A percentile compares a stretch with the other conserved stretches of the same genome.
Conservation (phyloP, 2,797 vertebrate species). For the Poecilia velifera region DNA sequence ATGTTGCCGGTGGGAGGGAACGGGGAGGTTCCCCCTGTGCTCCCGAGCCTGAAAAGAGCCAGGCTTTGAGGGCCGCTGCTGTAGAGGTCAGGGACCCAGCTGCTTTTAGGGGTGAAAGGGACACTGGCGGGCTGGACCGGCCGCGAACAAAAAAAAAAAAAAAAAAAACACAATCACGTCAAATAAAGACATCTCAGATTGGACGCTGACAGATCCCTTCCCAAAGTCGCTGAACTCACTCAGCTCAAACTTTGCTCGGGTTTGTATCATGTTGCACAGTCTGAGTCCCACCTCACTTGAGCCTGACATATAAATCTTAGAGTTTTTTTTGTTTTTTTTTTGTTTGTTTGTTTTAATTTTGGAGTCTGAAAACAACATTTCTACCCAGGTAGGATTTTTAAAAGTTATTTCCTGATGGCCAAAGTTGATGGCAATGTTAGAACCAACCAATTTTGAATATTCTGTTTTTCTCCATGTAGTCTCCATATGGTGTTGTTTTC, state of each 20-base stretch:
- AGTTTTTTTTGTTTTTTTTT: background rate
- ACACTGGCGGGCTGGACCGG: constrained; percentile 92
- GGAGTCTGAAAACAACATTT: constrained; percentile 74
- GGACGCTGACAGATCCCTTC: constrained; percentile 77
- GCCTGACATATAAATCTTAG: constrained; percentile 42
- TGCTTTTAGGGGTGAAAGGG: constrained; percentile 92
- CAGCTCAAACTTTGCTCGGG: constrained; percentile 73
- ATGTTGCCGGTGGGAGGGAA: constrained; percentile 95
- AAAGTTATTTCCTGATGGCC: constrained; percentile 51
- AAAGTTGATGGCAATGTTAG: constrained; percentile 17
- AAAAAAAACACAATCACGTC: constrained; percentile 67
- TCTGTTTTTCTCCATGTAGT: background rate
- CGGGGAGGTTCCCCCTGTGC: constrained; percentile 85
- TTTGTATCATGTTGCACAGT: constrained; percentile 76
- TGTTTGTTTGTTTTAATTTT: constrained; percentile 27
- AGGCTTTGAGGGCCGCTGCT: constrained; percentile 87
- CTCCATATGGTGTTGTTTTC: constrained; percentile 3
- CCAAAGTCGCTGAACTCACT: constrained; percentile 81
- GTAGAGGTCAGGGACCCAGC: constrained; percentile 96
- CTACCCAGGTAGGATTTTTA: constrained; percentile 82
- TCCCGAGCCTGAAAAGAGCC: constrained; percentile 89
- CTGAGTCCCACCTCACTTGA: constrained; percentile 64
- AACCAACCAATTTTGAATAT: background rate
- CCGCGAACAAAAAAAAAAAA: constrained; percentile 83
- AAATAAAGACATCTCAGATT: constrained; percentile 85